Conservation (phyloP, 1,140 invertebrate species). For the Anoplolepis gracilipes region DNA sequence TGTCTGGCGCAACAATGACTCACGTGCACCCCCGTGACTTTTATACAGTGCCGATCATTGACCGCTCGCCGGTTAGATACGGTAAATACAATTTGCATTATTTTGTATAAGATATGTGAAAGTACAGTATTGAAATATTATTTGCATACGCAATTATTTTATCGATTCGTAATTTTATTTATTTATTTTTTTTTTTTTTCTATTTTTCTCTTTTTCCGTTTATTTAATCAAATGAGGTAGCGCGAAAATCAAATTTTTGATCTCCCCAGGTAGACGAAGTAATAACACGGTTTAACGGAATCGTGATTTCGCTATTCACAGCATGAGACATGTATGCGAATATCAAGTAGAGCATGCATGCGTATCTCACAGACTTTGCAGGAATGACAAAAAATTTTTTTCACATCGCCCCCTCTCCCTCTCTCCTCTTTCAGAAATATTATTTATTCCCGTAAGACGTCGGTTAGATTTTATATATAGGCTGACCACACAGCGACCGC, state of each 20-base stretch:
- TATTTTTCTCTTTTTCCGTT: too few species aligned
- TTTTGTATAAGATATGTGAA: neutral
- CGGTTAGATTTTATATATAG: conserved; percentile 27
- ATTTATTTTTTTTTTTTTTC: too few species aligned
- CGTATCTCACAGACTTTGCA: neutral
- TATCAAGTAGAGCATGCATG: conserved; percentile 5
- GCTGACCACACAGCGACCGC: conserved; percentile 27
- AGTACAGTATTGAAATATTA: neutral
- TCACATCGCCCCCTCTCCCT: neutral
- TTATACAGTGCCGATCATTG: conserved; percentile 65
- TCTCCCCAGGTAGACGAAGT: neutral
- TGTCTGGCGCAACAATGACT: conserved; percentile 79
- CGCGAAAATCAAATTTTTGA: neutral
- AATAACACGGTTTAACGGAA: conserved; percentile 30
- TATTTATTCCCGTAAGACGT: conserved; percentile 49
- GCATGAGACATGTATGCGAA: neutral
- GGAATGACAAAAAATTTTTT: conserved; percentile 5
- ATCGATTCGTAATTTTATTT: neutral
- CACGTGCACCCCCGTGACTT: conserved; percentile 73
- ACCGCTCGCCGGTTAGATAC: conserved; percentile 57
- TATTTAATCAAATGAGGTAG: neutral
- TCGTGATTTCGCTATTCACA: conserved; percentile 1
- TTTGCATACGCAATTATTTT: neutral
- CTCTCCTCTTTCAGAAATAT: neutral
- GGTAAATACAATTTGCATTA: neutral